Base-by-base conservation (phyloP, 2,888 invertebrate species). In the Nebria brevicollis region DNA sequence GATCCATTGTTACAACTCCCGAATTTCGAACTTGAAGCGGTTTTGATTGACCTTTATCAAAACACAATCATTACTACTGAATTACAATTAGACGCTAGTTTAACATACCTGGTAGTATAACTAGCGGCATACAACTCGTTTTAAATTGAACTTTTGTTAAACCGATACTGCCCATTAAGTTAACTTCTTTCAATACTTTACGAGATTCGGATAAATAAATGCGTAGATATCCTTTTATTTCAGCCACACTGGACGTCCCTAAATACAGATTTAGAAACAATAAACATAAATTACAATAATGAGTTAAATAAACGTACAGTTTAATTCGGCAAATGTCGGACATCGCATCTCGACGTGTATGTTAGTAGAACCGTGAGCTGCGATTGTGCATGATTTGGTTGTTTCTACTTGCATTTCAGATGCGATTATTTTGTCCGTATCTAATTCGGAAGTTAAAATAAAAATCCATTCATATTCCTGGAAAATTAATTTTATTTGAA, bases 61-160 rank as follows among this genome's bases (percentile, higher is more conserved):
- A 11, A 10, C 34, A 26, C 5, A 15, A 20, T 11, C 15, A 70
- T 68, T 70, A 26, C 6, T 25, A 34, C 10, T 1, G 34, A 10
- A 25, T 70, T 15, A 10, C 25, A 25, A 20, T 34, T 26, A 7
- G 3, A 70, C 5, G 34, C 26, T 20, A 4, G 70, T 73, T 73
- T 73, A 73, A 73, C 13, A 42, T 34, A 42, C 80, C 80, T 11
- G 76, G 76, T 65, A 26, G 11, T 2, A 81, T 26, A 13, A 65
- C 34, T 26, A 81, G 65, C 11, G 81, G 81, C 72, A 81, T 72
- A 65, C 76, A 81, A 20, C 65, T 43, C 0, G 72, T 72, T 65
- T 76, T 75, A 72, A 81, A 81, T 20, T 81, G 80, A 54, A 80
- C 41, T 42, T 79, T 73, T 26, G 73, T 73, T 34, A 72, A 76